A percentile compares a stretch with the other conserved stretches of the same genome.
These are phyloP conservation scores for Leucania comma DNA, from an alignment of 2,888 invertebrate genomes.

Conservation along the genomic window DNA sequence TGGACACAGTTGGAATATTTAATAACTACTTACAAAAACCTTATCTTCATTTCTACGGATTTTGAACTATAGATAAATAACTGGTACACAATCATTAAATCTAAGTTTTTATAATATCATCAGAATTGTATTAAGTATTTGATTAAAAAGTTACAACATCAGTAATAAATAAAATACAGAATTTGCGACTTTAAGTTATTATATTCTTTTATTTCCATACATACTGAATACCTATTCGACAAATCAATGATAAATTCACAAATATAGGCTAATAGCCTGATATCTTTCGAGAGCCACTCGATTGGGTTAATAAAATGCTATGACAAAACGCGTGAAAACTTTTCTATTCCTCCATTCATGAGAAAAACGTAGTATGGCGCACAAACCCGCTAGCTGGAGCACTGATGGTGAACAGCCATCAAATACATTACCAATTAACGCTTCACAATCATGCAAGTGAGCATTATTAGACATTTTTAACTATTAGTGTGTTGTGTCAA, in stretches of 20 bases:
- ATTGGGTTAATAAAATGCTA: constrained; percentile 70
- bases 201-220: constrained; percentile 30
- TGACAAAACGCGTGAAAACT: constrained; percentile 59
- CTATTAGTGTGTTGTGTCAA: background rate
- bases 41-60: constrained; percentile 42
- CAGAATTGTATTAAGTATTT: constrained; percentile 47
- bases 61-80: constrained; percentile 39
- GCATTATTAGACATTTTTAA: background rate
- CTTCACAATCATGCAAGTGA: background rate
- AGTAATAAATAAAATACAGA: constrained; percentile 32
- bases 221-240: constrained; percentile 40
- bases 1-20: constrained; percentile 56
- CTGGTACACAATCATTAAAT: constrained; percentile 45
- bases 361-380: constrained; percentile 29
- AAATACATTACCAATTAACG: background rate
- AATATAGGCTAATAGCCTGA: constrained; percentile 71
- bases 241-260: constrained; percentile 69
- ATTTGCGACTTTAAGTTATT: constrained; percentile 31
- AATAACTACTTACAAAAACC: constrained; percentile 48
- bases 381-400: constrained; percentile 7
- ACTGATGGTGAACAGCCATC: background rate
- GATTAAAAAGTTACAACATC: constrained; percentile 31
- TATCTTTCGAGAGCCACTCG: constrained; percentile 74
- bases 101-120: constrained; percentile 63
- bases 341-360: constrained; percentile 16